These are phyloP conservation scores for Caenorhabditis afra DNA, from an alignment of 2,888 invertebrate species.

Conservation along the genomic window DNA sequence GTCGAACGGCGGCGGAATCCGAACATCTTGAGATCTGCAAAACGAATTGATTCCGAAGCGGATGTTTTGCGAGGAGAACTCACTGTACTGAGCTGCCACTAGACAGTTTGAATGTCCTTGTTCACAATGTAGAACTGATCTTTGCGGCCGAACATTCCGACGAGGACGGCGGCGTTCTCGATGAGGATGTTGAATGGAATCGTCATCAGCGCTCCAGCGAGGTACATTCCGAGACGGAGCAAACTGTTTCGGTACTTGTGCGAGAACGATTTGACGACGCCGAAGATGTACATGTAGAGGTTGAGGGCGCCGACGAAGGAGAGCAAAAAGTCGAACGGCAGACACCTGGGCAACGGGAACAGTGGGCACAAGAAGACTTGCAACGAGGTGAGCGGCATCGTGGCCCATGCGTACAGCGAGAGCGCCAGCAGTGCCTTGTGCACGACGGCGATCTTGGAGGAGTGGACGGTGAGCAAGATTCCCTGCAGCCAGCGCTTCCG, in stretches of 20 bases:
- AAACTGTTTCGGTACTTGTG: conserved; percentile 78
- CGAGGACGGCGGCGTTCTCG: conserved; percentile 95
- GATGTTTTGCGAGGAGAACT: too few relatives aligned
- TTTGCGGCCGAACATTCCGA: conserved; percentile 94
- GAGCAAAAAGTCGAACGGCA: conserved; percentile 89
- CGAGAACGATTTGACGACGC: conserved; percentile 97
- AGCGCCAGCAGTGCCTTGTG: conserved; percentile 86
- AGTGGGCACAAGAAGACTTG: conserved; percentile 87
- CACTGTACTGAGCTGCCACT: conserved; percentile 45
- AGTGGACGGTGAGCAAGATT: conserved; percentile 82
- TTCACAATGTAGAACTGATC: conserved; percentile 97
- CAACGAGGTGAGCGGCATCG: conserved; percentile 92
- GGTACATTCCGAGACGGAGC: conserved; percentile 76
- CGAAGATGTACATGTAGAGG: conserved; percentile 97
- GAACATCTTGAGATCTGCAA: conserved; percentile 46
- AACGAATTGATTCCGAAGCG: not conserved
- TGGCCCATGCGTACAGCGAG: conserved; percentile 96
- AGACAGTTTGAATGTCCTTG: conserved; percentile 83
- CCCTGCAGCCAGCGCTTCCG: conserved; percentile 92
- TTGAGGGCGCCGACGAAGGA: conserved; percentile 94
- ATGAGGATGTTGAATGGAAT: conserved; percentile 95
- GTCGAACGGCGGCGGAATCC: conserved; percentile 27
- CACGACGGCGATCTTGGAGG: conserved; percentile 74
- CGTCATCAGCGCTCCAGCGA: conserved; percentile 89
- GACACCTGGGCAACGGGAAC: conserved; percentile 87